Base-by-base conservation (phyloP, 2,113 vertebrate species). In the Pyrgilauda ruficollis region DNA sequence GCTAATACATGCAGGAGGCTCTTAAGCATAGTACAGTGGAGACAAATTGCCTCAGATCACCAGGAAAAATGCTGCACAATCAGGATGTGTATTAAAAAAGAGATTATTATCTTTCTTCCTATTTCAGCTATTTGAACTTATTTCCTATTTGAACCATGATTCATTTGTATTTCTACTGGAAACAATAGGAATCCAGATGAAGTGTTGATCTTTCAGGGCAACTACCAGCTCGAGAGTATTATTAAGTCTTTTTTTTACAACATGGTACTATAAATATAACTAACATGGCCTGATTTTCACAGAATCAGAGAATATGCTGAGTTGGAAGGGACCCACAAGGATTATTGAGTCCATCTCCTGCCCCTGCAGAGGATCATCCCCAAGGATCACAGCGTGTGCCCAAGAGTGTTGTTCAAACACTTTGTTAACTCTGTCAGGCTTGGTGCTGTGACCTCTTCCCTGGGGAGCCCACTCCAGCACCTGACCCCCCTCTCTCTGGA, bases 261-360 rank as follows among this genome's bases (percentile, higher is more conserved):
- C 14, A 6, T 9, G 15, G 13, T 41, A 8, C 27, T 49, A 7
- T 62, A 70, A 61, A 46, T 2, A 1, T 33, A 33, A 26, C 56
- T 76, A 11, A 39, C 16, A 33, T 55, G 46, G 23, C 28, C 41
- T 2, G 18, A 68, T 70, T 81, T 89, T 68, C 18, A 37, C 49
- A 74, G 41, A 84, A 23, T 39, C n/a, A 55, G 11, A 12, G n/a
- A 55, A 33, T 28, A 28, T 28, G 23, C 15, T 64, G 69, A 23
- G 12, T 22, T 64, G n/a, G 28, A 47, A 14, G 15, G 7, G n/a
- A 19, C 28, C 3, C 18, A 15, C 28, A 19, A 39, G 18, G 23
- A 35, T 31, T 35, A 62, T 17, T 0, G 0, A 16, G n/a, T 12
- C 49, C 18, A 47, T 6, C 22, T 47, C n/a, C 28, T 33, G 49